A percentile compares a stretch with the other conserved stretches of the same genome.
These are phyloP conservation scores for Sinodicranocentrus sp. DNA, from an alignment of 2,888 invertebrate genomes.

Conservation along the genomic window DNA sequence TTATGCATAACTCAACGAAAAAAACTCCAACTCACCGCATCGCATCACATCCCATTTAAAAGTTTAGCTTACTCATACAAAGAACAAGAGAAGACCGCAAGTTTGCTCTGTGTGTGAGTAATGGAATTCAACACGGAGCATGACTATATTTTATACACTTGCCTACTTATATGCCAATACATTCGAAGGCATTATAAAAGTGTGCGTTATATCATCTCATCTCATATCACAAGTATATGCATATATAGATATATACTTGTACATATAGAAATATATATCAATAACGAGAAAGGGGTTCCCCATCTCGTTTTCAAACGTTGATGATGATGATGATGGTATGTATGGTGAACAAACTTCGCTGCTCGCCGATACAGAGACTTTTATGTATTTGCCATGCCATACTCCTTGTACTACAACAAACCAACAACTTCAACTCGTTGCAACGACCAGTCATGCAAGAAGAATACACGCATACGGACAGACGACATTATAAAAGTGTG, in stretches of 20 bases:
- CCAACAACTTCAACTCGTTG: slow-evolving; percentile 20
- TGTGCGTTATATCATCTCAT: background rate
- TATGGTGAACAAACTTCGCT: slow-evolving; percentile 11
- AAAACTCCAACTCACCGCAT: slow-evolving; percentile 30
- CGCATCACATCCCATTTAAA: slow-evolving; percentile 30
- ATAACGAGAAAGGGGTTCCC: slow-evolving; percentile 33
- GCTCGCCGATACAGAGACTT: slow-evolving; percentile 4
- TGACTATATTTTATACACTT: slow-evolving; percentile 6
- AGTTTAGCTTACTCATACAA: slow-evolving; percentile 9
- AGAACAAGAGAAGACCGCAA: slow-evolving; percentile 29
- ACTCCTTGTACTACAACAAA: slow-evolving; percentile 1
- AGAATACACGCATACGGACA: slow-evolving; percentile 15
- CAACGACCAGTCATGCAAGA: slow-evolving; percentile 34
- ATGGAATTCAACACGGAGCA: slow-evolving; percentile 23
- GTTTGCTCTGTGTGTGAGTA: slow-evolving; percentile 14
- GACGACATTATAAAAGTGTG: too few relatives aligned
- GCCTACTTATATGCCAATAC: background rate
- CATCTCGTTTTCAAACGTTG: slow-evolving; percentile 15
- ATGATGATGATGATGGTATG: slow-evolving; percentile 28
- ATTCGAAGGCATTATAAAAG: too few relatives aligned
- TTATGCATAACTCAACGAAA: slow-evolving; percentile 33
- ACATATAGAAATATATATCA: background rate
- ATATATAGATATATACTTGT: background rate
- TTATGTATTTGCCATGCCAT: slow-evolving; percentile 19
- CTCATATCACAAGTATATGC: background rate